Evolutionary conservation across 2,113 vertebrate species (phyloP), one percentile per base, ranked within the genome.

Genomic region (Chunga burmeisteri): DNA sequence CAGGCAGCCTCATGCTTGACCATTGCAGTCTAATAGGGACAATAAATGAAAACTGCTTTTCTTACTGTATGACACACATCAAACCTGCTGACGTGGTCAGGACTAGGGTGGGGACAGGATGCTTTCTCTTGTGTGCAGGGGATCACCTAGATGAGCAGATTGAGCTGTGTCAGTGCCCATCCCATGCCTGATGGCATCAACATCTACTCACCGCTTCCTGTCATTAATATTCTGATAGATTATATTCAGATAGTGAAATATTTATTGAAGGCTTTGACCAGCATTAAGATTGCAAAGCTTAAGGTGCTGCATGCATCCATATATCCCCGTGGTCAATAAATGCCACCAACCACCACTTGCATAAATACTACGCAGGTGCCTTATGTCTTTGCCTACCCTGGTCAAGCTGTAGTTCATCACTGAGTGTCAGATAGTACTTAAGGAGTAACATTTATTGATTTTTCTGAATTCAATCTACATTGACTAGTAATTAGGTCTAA

Each of bases 11-110:
- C 17, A 34, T 16, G 30, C 22, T 90, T 83, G 29, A 49, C 56
- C 8, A 38, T 8, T 1, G 1, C n/a, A 78, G 16, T 3, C 2
- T 6, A 46, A 59, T 1, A 0, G 3, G 6, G 47, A n/a, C n/a
- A 81, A 58, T 53, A 81, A 78, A 70, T 50, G 5, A 30, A 86
- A 65, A 6, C 8, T 30, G 3, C 17, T 82, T 90, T 56, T 61
- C 40, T 85, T 49, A 44, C 38, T 34, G 8, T 38, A 11, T 11
- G 42, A 46, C 38, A 58, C 7, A 17, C 4, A 19, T 8, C 53
- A 71, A 78, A 86, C 16, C 29, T 84, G 42, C 26, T 53, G 52
- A 50, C 10, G 3, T 4, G 17, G 6, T 59, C 55, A 71, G 47
- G 20, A 67, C 12, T 55, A 9, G 27, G 20, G 7, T 66, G 42